A percentile compares a stretch with the other conserved stretches of the same genome.
Evolutionary conservation across 2,888 invertebrate genomes (phyloP).

Genomic region (Dynastes maya): DNA sequence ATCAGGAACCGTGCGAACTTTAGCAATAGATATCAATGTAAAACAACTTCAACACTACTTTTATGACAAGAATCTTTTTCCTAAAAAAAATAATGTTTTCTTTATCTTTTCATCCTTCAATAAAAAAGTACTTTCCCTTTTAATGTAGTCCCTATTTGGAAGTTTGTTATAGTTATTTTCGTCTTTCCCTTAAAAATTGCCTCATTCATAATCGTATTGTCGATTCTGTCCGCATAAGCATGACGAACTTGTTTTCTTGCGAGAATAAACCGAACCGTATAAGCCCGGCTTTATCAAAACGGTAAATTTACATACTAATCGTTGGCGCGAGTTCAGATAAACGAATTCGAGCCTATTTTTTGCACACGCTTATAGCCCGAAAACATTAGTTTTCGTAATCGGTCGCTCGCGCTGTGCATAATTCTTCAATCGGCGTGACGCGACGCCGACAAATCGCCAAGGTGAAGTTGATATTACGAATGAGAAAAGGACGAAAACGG

Average conservation of each 20-base stretch:
- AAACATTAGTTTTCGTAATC: background rate
- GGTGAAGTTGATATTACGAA: constrained; percentile 3
- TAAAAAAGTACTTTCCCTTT: too few relatives aligned
- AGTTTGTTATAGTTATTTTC: too few relatives aligned
- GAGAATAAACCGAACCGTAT: background rate
- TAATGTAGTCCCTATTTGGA: too few relatives aligned
- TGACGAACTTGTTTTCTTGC: background rate
- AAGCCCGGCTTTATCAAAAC: background rate
- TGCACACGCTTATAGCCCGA: background rate
- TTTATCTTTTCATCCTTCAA: too few relatives aligned
- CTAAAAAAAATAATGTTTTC: too few relatives aligned
- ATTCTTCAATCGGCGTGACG: background rate
- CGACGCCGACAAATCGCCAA: background rate
- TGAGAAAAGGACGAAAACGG: background rate
- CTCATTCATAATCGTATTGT: background rate
- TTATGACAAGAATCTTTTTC: too few relatives aligned
- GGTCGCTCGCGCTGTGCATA: background rate
- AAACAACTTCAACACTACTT: too few relatives aligned
- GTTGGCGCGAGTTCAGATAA: background rate
- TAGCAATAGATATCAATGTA: too few relatives aligned
- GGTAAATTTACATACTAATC: constrained; percentile 16
- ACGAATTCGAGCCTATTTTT: constrained; percentile 8
- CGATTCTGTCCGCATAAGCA: background rate
- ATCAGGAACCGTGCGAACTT: too few relatives aligned
- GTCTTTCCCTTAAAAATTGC: background rate